These are phyloP conservation scores for Argyresthia goedartella DNA, from an alignment of 2,888 invertebrate species.

Conservation along the genomic window DNA sequence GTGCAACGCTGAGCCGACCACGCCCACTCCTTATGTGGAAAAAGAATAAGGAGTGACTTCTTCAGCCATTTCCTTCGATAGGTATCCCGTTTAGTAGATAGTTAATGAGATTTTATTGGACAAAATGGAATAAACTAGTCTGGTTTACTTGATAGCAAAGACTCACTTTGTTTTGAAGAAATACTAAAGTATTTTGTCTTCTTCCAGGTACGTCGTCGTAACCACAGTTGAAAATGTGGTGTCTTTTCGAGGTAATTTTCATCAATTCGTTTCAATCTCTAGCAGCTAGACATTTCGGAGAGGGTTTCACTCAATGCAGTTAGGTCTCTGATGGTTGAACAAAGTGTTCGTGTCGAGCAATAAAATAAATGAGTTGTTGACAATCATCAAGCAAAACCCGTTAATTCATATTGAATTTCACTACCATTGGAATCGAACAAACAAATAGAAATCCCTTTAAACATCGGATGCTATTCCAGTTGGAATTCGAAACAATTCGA, in stretches of 20 bases:
- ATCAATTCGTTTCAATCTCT: too few relatives aligned
- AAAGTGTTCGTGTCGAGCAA: neutral
- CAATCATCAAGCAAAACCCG: constrained; percentile 36
- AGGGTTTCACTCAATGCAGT: too few relatives aligned
- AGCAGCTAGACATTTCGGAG: too few relatives aligned
- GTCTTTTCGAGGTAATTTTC: constrained; percentile 45
- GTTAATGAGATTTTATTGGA: constrained; percentile 13
- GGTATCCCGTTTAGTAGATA: constrained; percentile 20
- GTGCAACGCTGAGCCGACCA: constrained; percentile 50
- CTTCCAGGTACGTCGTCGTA: constrained; percentile 42
- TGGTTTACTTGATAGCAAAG: neutral
- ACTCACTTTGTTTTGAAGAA: neutral
- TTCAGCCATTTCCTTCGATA: constrained; percentile 38
- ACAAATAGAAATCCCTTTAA: constrained; percentile 28
- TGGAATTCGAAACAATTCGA: constrained; percentile 29
- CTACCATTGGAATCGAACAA: constrained; percentile 35
- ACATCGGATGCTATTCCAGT: constrained; percentile 44
- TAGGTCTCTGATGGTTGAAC: neutral
- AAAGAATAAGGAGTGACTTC: constrained; percentile 42
- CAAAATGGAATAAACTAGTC: neutral
- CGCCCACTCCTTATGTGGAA: constrained; percentile 63
- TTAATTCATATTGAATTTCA: constrained; percentile 69
- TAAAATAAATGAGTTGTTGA: constrained; percentile 8
- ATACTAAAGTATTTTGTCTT: constrained; percentile 14
- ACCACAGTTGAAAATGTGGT: constrained; percentile 35